These are phyloP conservation scores for Amphibalanus amphitrite DNA, from an alignment of 1,140 invertebrate genomes.

Conservation along the genomic window DNA sequence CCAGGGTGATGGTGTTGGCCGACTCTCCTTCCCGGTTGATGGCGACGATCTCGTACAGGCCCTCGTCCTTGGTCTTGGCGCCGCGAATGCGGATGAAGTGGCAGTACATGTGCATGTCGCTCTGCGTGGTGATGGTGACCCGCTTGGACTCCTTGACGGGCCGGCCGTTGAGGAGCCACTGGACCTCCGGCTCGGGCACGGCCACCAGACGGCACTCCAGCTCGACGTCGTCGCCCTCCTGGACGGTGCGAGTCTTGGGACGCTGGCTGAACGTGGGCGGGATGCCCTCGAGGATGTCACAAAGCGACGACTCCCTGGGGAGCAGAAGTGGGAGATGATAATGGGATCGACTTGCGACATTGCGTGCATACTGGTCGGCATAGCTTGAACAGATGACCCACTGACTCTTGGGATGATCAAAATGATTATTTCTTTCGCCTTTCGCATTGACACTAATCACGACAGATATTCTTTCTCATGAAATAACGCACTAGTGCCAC, in stretches of 20 bases:
- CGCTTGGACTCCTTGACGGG: slow-evolving; percentile 44
- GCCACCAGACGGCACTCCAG: slow-evolving; percentile 70
- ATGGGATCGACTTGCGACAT: no score
- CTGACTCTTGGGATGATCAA: no score
- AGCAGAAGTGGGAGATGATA: not conserved
- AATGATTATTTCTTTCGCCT: no score
- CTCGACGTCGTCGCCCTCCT: slow-evolving; percentile 58
- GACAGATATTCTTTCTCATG: no score
- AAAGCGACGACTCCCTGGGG: slow-evolving; percentile 62
- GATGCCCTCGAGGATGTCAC: slow-evolving; percentile 77
- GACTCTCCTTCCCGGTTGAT: slow-evolving; percentile 80
- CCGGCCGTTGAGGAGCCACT: slow-evolving; percentile 56
- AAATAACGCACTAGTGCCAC: no score
- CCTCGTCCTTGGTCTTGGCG: slow-evolving; percentile 54
- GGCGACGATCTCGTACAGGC: slow-evolving; percentile 68
- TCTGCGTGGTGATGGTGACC: slow-evolving; percentile 51
- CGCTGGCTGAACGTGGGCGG: slow-evolving; percentile 80
- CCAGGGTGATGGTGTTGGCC: slow-evolving; percentile 56
- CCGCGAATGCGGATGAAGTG: slow-evolving; percentile 60
- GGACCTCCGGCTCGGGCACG: slow-evolving; percentile 73
- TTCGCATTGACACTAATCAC: no score
- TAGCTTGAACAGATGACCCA: no score
- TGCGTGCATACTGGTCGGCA: no score
- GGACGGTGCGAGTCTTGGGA: slow-evolving; percentile 61
- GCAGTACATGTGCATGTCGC: slow-evolving; percentile 77